These are phyloP conservation scores for Prunella himalayana DNA, from an alignment of 2,113 vertebrate species.

Conservation along the genomic window DNA sequence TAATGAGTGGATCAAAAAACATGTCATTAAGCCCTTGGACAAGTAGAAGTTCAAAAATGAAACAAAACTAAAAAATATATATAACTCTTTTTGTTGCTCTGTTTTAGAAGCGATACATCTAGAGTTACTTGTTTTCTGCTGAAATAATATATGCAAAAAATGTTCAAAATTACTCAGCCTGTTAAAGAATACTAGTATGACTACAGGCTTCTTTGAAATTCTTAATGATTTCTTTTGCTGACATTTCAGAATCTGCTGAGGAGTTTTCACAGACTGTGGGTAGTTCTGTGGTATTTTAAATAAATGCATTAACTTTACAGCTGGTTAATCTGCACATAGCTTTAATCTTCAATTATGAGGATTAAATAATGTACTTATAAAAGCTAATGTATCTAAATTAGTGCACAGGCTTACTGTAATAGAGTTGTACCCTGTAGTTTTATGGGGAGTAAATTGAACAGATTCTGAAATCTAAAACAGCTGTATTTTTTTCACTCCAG, in stretches of 20 bases:
- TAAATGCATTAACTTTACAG: background rate
- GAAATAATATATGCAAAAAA: background rate
- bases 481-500: background rate
- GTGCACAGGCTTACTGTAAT: background rate
- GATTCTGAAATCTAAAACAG: background rate
- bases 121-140: background rate
- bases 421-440: background rate
- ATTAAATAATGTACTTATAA: background rate
- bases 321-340: background rate
- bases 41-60: background rate
- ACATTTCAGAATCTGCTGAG: background rate
- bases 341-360: background rate
- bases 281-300: background rate
- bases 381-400: background rate
- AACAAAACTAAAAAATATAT: background rate
- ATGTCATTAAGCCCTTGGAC: background rate
- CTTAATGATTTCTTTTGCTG: background rate
- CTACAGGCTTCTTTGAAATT: background rate
- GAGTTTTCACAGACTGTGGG: background rate
- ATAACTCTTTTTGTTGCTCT: background rate
- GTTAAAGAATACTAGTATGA: background rate
- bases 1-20: background rate
- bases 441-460: background rate
- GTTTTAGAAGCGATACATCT: background rate
- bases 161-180: background rate